phyloP scores from a whole-genome alignment of 2,888 invertebrate species.

The Frankliniella fusca region DNA sequence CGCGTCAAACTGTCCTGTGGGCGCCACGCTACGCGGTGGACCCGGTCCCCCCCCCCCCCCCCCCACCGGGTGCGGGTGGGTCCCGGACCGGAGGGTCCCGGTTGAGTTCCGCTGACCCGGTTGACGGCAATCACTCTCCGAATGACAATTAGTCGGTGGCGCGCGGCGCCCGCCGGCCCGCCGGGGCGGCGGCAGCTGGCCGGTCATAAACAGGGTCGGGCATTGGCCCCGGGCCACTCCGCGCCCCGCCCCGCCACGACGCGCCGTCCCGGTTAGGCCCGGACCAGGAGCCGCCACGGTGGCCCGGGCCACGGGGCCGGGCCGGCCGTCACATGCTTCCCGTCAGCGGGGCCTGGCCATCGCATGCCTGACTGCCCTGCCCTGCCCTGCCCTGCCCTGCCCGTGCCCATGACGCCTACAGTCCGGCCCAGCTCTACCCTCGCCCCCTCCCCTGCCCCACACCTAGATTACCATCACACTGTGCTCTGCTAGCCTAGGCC shows the following conservation, averaged over 20 bases:
- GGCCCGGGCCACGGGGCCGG: no score
- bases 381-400: no score
- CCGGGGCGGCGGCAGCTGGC: not conserved
- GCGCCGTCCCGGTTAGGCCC: not conserved
- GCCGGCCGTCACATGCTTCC: not conserved
- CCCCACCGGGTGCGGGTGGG: not conserved
- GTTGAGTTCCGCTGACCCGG: not conserved
- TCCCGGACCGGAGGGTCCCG: not conserved
- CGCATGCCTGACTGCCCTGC: not conserved
- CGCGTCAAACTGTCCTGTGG: not conserved
- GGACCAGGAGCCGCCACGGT: no score
- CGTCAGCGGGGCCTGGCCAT: not conserved
- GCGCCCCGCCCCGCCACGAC: not conserved
- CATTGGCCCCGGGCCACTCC: not conserved
- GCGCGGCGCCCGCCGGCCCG: not conserved
- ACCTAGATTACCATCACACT: no score
- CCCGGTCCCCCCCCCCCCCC: no score
- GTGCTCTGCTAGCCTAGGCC: no score
- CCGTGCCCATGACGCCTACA: no score
- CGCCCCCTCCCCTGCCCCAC: no score
- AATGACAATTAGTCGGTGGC: constrained; percentile 18
- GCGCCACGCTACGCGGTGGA: not conserved
- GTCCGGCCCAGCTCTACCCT: no score
- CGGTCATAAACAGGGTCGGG: not conserved
- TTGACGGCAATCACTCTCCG: constrained; percentile 13